Evolutionary conservation across 1,140 invertebrate genomes (phyloP).

Genomic region (Drosophila kepulauana): DNA sequence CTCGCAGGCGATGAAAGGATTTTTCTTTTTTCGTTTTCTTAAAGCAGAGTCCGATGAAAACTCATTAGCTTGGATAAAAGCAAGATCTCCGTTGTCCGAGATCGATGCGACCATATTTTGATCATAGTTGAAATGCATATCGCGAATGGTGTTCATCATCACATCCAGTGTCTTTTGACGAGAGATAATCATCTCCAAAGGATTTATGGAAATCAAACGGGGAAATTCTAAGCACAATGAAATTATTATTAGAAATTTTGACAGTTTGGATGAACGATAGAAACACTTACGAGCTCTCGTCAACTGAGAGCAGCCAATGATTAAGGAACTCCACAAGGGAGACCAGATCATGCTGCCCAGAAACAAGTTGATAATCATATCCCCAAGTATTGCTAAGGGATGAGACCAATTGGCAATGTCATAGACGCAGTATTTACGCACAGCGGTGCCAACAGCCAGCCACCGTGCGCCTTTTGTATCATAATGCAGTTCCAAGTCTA

Average conservation of each 20-base stretch:
- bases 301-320: slow-evolving; percentile 41
- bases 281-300: slow-evolving; percentile 39
- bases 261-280: not conserved
- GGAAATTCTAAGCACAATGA: slow-evolving; percentile 34
- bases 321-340: slow-evolving; percentile 63
- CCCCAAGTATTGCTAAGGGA: slow-evolving; percentile 48
- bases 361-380: slow-evolving; percentile 48
- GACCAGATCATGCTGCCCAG: slow-evolving; percentile 56
- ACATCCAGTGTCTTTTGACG: slow-evolving; percentile 51
- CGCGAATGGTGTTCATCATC: slow-evolving; percentile 33
- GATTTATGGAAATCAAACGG: slow-evolving; percentile 51
- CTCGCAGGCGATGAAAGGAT: slow-evolving; percentile 40
- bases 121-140: slow-evolving; percentile 57
- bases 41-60: slow-evolving; percentile 38
- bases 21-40: slow-evolving; percentile 13
- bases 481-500: slow-evolving; percentile 75
- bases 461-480: slow-evolving; percentile 65
- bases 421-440: slow-evolving; percentile 60
- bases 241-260: not conserved
- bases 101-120: slow-evolving; percentile 30
- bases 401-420: slow-evolving; percentile 62
- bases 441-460: slow-evolving; percentile 51
- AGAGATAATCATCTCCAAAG: slow-evolving; percentile 26
- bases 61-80: slow-evolving; percentile 50
- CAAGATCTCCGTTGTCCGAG: slow-evolving; percentile 68